Evolutionary conservation across 2,797 vertebrate species (phyloP), one percentile per base, ranked within the genome.

Genomic region (Halcyon leucocephala): DNA sequence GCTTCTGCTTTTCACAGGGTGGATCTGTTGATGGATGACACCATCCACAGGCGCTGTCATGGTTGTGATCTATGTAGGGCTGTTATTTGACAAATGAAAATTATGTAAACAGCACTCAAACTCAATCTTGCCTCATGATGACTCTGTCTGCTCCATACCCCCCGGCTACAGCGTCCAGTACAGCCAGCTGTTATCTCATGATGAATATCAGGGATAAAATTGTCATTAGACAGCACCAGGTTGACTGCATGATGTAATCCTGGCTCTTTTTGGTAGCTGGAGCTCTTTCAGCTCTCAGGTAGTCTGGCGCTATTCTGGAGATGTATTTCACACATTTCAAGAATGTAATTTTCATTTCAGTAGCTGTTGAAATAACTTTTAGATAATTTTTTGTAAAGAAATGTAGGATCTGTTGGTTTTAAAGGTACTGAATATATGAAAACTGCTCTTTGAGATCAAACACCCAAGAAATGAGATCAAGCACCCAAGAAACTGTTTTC

Each of bases 41-140:
- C 67, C 92, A 85, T 96, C 78, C 95, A 90, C 88, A 49, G 86
- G 81, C 9, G 0, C 90, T 85, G 92, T 89, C 93, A 92, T 8
- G 60, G 78, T 14, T 67, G n/a, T 93, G 90, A 95, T 96, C 95
- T 94, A 92, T 95, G 93, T 25, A 76, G 44, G 74, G 83, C 74
- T 95, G 93, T 93, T 94, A 92, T 76, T 85, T 93, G 95, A 96
- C 93, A 94, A 95, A 94, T 66, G 92, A 95, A 96, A 95, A 96
- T 96, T 89, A 95, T 82, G 92, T 96, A 94, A 96, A 96, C 94
- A 82, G 88, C 76, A 76, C 92, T 93, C 86, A 93, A 80, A 93
- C 77, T 90, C 95, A 94, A 64, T 92, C 95, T 90, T 84, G 78
- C 83, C 82, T 94, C 78, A 79, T 82, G 78, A 94, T 87, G 83